These are phyloP conservation scores for Daubentonia madagascariensis DNA, from an alignment of 2,113 vertebrate species.

Conservation along the genomic window DNA sequence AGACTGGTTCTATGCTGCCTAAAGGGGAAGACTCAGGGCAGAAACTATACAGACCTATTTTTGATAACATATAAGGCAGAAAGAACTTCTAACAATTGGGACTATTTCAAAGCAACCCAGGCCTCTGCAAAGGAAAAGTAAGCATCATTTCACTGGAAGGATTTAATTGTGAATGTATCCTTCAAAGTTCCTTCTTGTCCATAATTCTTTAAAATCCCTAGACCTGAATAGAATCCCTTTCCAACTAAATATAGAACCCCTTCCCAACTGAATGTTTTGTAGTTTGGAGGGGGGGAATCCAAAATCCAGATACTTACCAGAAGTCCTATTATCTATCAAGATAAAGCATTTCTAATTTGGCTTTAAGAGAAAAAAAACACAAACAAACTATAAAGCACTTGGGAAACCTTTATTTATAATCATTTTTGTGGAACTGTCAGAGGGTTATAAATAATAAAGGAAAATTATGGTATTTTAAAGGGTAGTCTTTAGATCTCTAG, in stretches of 20 bases:
- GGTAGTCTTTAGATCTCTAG: not conserved
- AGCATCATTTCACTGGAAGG: not conserved
- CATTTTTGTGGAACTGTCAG: not conserved
- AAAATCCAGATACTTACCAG: not conserved
- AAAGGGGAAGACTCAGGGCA: not conserved
- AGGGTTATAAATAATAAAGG: not conserved
- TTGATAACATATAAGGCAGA: not conserved
- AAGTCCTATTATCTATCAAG: not conserved
- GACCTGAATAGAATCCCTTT: not conserved
- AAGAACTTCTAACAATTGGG: not conserved
- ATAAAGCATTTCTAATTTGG: not conserved
- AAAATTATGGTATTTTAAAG: not conserved
- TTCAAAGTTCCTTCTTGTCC: not conserved
- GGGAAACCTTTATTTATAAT: not conserved
- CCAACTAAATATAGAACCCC: too few species aligned
- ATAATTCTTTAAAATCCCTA: not conserved
- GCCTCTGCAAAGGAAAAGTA: not conserved
- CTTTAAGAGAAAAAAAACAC: not conserved
- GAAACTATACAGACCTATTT: not conserved
- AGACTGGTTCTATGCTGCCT: not conserved
- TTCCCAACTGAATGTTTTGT: not conserved
- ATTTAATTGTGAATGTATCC: not conserved
- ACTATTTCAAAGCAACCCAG: not conserved
- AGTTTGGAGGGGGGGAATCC: not conserved
- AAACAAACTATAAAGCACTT: not conserved